phyloP scores from a whole-genome alignment of 2,113 vertebrate genomes.

The Carollia perspicillata region DNA sequence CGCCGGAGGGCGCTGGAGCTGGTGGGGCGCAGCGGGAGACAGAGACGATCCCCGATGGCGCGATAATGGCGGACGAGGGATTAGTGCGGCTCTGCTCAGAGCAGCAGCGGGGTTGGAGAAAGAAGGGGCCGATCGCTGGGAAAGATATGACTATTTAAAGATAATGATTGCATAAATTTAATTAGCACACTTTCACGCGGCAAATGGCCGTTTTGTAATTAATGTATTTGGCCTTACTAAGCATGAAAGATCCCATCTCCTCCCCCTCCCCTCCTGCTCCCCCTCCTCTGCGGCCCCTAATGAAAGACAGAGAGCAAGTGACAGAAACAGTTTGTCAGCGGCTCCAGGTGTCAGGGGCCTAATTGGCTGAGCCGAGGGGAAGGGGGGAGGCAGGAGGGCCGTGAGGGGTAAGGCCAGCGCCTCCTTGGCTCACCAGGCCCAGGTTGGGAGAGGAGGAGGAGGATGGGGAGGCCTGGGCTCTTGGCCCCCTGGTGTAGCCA shows the following conservation, averaged over 20 bases:
- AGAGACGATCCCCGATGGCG: constrained; percentile 62
- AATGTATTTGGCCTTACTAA: constrained; percentile 88
- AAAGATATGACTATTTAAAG: constrained; percentile 99
- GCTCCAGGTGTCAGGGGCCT: constrained; percentile 91
- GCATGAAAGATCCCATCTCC: constrained; percentile 86
- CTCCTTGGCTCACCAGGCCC: constrained; percentile 68
- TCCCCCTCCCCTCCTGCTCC: constrained; percentile 66
- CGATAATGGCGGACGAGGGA: constrained; percentile 78
- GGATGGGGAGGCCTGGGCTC: constrained; percentile 57
- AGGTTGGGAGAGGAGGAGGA: constrained; percentile 79
- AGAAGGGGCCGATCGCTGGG: constrained; percentile 85
- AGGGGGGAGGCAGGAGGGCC: constrained; percentile 61
- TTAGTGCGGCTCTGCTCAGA: constrained; percentile 74
- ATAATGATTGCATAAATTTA: constrained; percentile 99
- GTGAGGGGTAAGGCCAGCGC: neutral
- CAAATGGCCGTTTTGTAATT: constrained; percentile 93
- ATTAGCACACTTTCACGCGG: constrained; percentile 99
- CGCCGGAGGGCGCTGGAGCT: constrained; percentile 36
- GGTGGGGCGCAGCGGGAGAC: neutral
- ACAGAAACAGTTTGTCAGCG: constrained; percentile 90
- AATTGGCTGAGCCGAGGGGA: constrained; percentile 88
- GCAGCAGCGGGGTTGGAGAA: constrained; percentile 77
- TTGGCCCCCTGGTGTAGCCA: neutral
- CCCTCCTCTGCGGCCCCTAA: constrained; percentile 79
- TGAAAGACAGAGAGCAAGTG: constrained; percentile 97